Evolutionary conservation across 1,140 invertebrate genomes (phyloP).

Genomic region (Bombus superbus): DNA sequence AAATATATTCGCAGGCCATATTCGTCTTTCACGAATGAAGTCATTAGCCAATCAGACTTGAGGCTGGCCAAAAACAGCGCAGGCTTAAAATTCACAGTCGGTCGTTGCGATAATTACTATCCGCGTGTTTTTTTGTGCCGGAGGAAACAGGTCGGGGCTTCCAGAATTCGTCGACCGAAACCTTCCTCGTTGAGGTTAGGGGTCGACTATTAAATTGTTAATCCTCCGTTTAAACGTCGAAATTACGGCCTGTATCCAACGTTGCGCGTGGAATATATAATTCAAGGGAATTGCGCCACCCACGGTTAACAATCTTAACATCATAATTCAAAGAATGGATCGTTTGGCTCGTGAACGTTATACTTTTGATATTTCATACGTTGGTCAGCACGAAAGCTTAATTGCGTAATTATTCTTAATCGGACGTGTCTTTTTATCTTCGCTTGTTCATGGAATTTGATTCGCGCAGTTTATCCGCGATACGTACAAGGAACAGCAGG

Average conservation of each 20-base stretch:
- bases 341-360: background rate
- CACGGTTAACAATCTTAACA: conserved; percentile 1
- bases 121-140: background rate
- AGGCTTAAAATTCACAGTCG: background rate
- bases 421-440: background rate
- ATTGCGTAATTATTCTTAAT: conserved; percentile 40
- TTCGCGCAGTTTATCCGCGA: background rate
- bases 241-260: background rate
- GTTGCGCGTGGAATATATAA: background rate
- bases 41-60: background rate
- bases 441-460: background rate
- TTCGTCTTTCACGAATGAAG: background rate
- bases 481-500: too few relatives aligned
- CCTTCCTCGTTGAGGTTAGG: background rate
- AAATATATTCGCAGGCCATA: background rate
- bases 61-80: background rate
- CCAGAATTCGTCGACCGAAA: background rate
- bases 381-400: background rate
- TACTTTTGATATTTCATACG: conserved; percentile 37
- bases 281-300: conserved; percentile 15
- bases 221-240: background rate
- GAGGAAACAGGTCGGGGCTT: background rate
- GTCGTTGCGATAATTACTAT: background rate
- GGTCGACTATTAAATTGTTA: conserved; percentile 28
- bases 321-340: conserved; percentile 13